Conservation (phyloP, 1,140 invertebrate species). For the Ruditapes philippinarum region DNA sequence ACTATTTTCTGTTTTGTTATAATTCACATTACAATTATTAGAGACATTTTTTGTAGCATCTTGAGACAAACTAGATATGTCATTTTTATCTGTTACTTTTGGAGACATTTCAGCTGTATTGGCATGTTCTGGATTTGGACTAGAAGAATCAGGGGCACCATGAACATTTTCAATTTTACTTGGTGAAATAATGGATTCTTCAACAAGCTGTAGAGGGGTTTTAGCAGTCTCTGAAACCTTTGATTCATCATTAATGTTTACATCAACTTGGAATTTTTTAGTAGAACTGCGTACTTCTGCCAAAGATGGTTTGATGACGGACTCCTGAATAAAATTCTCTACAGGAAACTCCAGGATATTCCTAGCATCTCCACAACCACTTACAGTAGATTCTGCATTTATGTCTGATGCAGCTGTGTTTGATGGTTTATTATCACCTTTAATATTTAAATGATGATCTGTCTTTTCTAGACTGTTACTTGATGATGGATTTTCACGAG, state of each 20-base stretch:
- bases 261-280: neutral
- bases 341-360: neutral
- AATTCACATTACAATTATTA: neutral
- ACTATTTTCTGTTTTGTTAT: neutral
- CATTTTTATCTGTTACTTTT: neutral
- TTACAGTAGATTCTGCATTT: neutral
- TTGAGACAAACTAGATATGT: neutral
- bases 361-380: neutral
- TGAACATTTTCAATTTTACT: neutral
- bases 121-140: neutral
- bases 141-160: neutral
- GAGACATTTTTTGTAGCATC: neutral
- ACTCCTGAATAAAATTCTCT: neutral
- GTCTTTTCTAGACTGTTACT: neutral
- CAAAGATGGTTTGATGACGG: neutral
- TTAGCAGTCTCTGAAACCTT: neutral
- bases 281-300: neutral
- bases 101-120: slow-evolving; percentile 2
- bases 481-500: neutral
- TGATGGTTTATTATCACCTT: neutral
- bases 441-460: neutral
- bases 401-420: neutral
- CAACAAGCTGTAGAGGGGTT: neutral
- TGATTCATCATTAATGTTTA: neutral
- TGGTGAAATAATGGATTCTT: neutral